Conservation (phyloP, 2,113 vertebrate genomes). For the Gambusia holbrooki region DNA sequence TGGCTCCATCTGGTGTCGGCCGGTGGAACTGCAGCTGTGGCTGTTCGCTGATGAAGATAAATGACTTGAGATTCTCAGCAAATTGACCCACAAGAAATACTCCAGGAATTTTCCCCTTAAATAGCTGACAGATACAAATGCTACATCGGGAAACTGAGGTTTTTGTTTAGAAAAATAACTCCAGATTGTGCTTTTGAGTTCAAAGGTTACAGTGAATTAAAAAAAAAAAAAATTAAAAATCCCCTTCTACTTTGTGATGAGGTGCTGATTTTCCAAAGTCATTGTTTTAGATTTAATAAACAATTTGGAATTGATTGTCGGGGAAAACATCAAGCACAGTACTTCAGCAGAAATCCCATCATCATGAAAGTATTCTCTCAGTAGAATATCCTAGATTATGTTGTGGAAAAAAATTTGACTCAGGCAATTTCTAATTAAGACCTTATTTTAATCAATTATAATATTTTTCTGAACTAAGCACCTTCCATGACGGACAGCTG, state of each 20-base stretch:
- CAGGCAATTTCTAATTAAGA: too few relatives aligned
- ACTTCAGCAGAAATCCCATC: not conserved
- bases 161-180: not conserved
- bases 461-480: not conserved
- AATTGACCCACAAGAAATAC: not conserved
- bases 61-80: not conserved
- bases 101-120: not conserved
- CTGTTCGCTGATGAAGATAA: not conserved
- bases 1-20: slow-evolving; percentile 48
- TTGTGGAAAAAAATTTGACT: not conserved
- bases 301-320: not conserved
- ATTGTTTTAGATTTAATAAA: not conserved
- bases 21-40: slow-evolving; percentile 22
- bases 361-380: not conserved
- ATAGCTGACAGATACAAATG: too few relatives aligned
- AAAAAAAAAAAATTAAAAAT: not conserved
- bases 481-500: too few relatives aligned
- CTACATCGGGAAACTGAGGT: too few relatives aligned
- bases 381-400: not conserved
- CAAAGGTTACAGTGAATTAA: not conserved
- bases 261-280: not conserved
- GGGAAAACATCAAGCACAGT: not conserved
- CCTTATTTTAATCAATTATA: not conserved
- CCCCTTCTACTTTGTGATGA: not conserved
- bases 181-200: not conserved